phyloP scores from a whole-genome alignment of 2,888 invertebrate genomes.

The Lottia scabra region DNA sequence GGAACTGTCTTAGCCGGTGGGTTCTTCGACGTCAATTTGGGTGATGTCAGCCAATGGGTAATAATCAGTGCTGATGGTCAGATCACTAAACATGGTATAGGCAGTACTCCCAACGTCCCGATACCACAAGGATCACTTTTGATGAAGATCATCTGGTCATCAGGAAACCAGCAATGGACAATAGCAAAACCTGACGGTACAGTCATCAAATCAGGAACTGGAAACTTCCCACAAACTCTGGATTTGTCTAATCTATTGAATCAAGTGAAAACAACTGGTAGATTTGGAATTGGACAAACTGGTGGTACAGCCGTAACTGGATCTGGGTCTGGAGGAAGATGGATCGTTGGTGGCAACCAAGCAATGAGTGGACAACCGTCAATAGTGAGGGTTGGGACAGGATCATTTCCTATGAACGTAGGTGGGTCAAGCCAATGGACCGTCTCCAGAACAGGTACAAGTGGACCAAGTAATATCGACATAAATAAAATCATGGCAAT shows the following conservation, averaged over 20 bases:
- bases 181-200: constrained; percentile 29
- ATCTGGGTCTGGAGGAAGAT: constrained; percentile 3
- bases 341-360: background rate
- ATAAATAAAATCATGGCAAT: background rate
- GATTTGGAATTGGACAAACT: background rate
- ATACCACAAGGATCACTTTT: background rate
- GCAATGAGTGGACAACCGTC: background rate
- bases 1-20: constrained; percentile 21
- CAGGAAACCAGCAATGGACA: constrained; percentile 20
- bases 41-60: background rate
- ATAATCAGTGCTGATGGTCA: constrained; percentile 6
- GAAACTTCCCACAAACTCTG: constrained; percentile 19
- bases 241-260: background rate
- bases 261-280: background rate
- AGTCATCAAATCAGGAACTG: constrained; percentile 23
- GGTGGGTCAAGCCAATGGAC: background rate
- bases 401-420: background rate
- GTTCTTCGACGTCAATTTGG: background rate
- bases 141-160: background rate
- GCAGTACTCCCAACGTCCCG: background rate
- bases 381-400: background rate
- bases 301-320: constrained; percentile 5
- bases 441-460: background rate
- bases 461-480: background rate
- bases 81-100: constrained; percentile 9